Percentiles rank a stretch among this genome's conserved stretches.
These are phyloP conservation scores for Auanema sp. DNA, from an alignment of 2,888 invertebrate species.

Conservation along the genomic window DNA sequence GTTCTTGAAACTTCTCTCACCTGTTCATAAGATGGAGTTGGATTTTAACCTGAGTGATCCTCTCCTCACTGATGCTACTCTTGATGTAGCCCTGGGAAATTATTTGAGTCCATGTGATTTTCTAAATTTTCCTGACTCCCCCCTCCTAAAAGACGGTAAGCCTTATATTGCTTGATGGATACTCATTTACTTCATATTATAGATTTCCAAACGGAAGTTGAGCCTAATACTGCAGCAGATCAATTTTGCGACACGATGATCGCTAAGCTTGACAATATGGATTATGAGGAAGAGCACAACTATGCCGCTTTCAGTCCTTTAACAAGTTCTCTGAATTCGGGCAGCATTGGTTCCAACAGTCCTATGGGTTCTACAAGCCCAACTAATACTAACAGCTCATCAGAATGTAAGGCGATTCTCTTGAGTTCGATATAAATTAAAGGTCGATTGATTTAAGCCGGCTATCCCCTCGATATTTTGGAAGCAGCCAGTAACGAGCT, in stretches of 20 bases:
- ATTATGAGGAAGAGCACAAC: constrained; percentile 15
- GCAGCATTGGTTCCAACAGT: neutral
- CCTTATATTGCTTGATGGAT: too few species aligned
- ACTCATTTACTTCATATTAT: too few species aligned
- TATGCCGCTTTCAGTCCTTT: constrained; percentile 9
- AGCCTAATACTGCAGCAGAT: neutral
- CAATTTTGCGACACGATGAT: constrained; percentile 9
- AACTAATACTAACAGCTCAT: constrained; percentile 19
- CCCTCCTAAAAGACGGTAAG: too few species aligned
- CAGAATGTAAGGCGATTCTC: constrained; percentile 10
- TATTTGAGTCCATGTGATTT: too few species aligned
- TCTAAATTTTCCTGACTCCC: too few species aligned
- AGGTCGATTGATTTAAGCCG: neutral
- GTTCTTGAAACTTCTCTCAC: too few species aligned
- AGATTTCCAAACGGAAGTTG: too few species aligned
- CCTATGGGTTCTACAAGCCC: constrained; percentile 16
- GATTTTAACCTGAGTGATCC: constrained; percentile 5
- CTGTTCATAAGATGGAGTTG: neutral
- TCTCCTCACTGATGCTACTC: neutral
- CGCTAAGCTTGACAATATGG: constrained; percentile 4
- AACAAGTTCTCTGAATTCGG: constrained; percentile 13
- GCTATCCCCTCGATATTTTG: constrained; percentile 13
- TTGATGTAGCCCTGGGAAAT: neutral
- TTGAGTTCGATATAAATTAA: neutral
- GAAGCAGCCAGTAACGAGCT: constrained; percentile 11